A percentile compares a stretch with the other conserved stretches of the same genome.
These are phyloP conservation scores for Papilio elwesi DNA, from an alignment of 2,888 invertebrate genomes.

Conservation along the genomic window DNA sequence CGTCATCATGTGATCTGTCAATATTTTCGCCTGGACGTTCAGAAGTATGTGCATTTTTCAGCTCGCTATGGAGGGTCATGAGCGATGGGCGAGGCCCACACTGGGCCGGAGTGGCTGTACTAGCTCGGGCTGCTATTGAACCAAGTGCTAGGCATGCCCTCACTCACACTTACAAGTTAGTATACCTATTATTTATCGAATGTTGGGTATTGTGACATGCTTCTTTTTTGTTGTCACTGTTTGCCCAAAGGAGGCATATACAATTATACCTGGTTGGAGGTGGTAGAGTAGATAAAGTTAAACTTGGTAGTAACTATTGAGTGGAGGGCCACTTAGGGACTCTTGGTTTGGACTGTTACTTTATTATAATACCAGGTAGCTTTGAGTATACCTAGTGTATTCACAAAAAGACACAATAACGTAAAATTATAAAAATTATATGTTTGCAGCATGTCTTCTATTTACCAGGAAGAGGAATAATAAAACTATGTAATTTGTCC, in stretches of 20 bases:
- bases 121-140: constrained; percentile 86
- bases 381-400: too few relatives aligned
- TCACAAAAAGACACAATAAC: too few relatives aligned
- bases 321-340: too few relatives aligned
- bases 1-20: constrained; percentile 85
- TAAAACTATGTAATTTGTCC: too few relatives aligned
- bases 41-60: constrained; percentile 87
- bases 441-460: too few relatives aligned
- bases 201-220: background rate
- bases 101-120: constrained; percentile 87
- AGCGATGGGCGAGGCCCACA: constrained; percentile 83
- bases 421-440: too few relatives aligned
- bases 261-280: background rate
- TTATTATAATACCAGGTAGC: too few relatives aligned
- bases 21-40: constrained; percentile 87
- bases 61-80: constrained; percentile 87
- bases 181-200: constrained; percentile 2
- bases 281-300: too few relatives aligned
- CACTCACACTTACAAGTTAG: constrained; percentile 86
- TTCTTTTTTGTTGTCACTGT: background rate
- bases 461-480: too few relatives aligned
- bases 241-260: background rate
- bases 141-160: constrained; percentile 85
- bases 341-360: too few relatives aligned
- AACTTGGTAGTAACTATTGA: too few relatives aligned